These are phyloP conservation scores for Prosopocoilus inquinatus DNA, from an alignment of 2,888 invertebrate species.

Conservation along the genomic window DNA sequence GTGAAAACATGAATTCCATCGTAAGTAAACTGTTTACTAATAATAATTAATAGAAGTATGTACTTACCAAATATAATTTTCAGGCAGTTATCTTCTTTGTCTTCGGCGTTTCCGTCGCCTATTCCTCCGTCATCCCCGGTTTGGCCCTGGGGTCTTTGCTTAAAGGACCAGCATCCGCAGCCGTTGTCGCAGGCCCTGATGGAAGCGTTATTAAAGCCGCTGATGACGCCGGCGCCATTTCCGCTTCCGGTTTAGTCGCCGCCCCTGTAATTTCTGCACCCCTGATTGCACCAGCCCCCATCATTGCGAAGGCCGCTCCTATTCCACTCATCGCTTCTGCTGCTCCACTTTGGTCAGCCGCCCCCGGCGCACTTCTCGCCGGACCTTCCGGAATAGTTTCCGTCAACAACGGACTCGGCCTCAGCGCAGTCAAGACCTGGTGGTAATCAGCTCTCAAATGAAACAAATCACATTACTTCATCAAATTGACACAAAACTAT, in stretches of 20 bases:
- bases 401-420: conserved; percentile 1
- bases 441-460: too few species aligned
- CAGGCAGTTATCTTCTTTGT: not conserved
- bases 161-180: conserved; percentile 9
- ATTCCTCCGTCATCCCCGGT: not conserved
- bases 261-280: not conserved
- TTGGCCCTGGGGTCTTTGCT: not conserved
- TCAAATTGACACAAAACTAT: too few species aligned
- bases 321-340: not conserved
- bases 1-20: too few species aligned
- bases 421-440: not conserved
- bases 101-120: not conserved
- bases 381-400: conserved; percentile 22
- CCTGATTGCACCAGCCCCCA: too few species aligned
- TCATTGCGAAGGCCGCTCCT: too few species aligned
- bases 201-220: conserved; percentile 50
- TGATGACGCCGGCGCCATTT: conserved; percentile 46
- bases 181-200: conserved; percentile 43
- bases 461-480: too few species aligned
- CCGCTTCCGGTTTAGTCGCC: not conserved
- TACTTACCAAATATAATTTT: not conserved
- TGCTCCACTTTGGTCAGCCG: conserved; percentile 3
- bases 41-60: too few species aligned
- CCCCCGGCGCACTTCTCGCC: conserved; percentile 16
- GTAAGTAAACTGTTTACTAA: too few species aligned